These are phyloP conservation scores for Plutomurus gul DNA, from an alignment of 1,140 invertebrate species.

Conservation along the genomic window DNA sequence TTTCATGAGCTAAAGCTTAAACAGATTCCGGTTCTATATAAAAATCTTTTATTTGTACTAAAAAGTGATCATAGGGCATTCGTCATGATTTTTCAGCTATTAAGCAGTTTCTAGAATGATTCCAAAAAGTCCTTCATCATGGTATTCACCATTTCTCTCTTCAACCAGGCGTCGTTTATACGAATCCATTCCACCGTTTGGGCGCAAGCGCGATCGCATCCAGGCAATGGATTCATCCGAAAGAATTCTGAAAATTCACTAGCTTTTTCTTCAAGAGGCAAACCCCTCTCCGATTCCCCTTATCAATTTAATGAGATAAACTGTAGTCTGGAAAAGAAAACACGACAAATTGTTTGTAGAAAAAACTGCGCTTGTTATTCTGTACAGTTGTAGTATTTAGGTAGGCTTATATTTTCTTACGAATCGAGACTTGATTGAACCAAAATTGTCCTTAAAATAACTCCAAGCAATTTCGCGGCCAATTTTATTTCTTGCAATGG, in stretches of 20 bases:
- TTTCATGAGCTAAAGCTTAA: not conserved
- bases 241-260: slow-evolving; percentile 64
- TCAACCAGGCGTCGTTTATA: slow-evolving; percentile 62
- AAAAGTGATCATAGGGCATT: too few relatives aligned
- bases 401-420: too few relatives aligned
- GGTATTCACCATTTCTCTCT: slow-evolving; percentile 56
- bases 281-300: slow-evolving; percentile 62
- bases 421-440: not conserved
- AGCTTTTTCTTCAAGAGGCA: slow-evolving; percentile 61
- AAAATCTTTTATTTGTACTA: too few relatives aligned
- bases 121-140: slow-evolving; percentile 1
- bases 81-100: too few relatives aligned
- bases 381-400: too few relatives aligned
- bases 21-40: not conserved
- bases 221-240: slow-evolving; percentile 59
- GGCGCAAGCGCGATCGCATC: slow-evolving; percentile 60
- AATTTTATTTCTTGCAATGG: slow-evolving; percentile 62
- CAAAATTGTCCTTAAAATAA: slow-evolving; percentile 78
- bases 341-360: not conserved
- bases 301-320: slow-evolving; percentile 53
- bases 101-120: not conserved
- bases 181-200: slow-evolving; percentile 63
- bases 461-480: slow-evolving; percentile 86
- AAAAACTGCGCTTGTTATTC: too few relatives aligned
- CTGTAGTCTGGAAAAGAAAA: not conserved